Conservation (phyloP, 53 echinoderm and acorn worm genomes). For the Astropecten irregularis region DNA sequence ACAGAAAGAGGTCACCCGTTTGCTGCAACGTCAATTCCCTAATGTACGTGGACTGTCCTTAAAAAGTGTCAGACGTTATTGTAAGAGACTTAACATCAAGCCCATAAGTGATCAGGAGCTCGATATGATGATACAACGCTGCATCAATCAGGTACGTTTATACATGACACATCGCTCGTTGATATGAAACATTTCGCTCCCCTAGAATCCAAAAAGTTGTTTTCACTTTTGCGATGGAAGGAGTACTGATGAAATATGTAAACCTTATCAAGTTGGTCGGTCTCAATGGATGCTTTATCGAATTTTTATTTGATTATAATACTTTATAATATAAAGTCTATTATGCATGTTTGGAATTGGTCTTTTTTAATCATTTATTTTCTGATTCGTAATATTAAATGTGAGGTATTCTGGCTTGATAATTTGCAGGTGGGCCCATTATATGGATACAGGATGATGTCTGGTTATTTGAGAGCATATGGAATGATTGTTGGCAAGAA, state of each 20-base stretch:
- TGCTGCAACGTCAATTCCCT: conserved; percentile 2
- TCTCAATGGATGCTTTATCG: too few species aligned
- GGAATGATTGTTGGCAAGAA: neutral
- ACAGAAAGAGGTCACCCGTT: neutral
- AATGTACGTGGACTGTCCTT: neutral
- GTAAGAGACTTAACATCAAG: neutral
- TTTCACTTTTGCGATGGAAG: too few species aligned
- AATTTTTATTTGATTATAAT: too few species aligned
- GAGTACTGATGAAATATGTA: too few species aligned
- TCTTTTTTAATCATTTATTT: too few species aligned
- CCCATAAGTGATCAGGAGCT: neutral
- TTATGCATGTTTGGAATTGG: too few species aligned
- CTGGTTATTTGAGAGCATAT: neutral
- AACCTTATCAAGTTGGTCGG: too few species aligned
- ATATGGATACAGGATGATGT: neutral
- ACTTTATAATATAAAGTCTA: too few species aligned
- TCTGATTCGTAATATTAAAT: neutral
- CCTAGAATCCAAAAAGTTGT: too few species aligned
- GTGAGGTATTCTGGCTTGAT: neutral
- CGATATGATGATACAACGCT: neutral
- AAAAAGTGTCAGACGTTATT: conserved; percentile 14
- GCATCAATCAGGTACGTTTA: neutral
- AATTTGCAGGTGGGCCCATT: neutral
- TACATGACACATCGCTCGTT: too few species aligned
- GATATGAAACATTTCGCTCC: too few species aligned